Base-by-base conservation (phyloP, 2,888 invertebrate genomes). In the Monopis laevigella region DNA sequence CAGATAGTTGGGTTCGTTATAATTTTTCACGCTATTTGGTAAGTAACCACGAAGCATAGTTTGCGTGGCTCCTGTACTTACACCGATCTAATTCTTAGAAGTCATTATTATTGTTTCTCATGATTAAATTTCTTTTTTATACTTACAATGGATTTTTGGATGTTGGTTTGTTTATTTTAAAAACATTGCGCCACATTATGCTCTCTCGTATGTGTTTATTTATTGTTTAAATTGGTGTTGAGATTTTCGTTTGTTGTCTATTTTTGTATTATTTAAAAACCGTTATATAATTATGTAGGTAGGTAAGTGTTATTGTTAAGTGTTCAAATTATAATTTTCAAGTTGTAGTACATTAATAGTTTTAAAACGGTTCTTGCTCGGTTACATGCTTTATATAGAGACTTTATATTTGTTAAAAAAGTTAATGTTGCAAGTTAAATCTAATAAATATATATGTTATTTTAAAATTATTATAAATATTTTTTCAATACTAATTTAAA, bases 51-150 rank as follows among this genome's bases (percentile, higher is more conserved):
- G 58, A 61, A 67, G 63, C 55, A 61, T 67, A 64, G 66, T 67
- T 78, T 77, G 78, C 78, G 78, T 77, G 80, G 80, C 80, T 80
- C 64, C 78, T 62, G 78, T 71, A 77, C 68, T 80, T 80, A 80
- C 75, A 61, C 63, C 62, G 63, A 62, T 67, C 73, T 74, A 74
- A 73, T 77, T 78, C 72, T 73, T 57, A 69, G 77, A 68, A 70
- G 66, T 69, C 67, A 59, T 72, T 70, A 78, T 75, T 77, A 77
- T 75, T 78, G 75, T 80, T 80, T 80, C 80, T 74, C 77, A 77
- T 80, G 74, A 78, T 78, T 80, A 77, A 78, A 71, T 78, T 78
- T 75, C 74, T 78, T 78, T 77, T 38, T 28, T 74, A 74, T 69
- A 69, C 66, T 60, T 52, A 72, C 71, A 72, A 68, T 74, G 56